Evolutionary conservation across 2,113 vertebrate species (phyloP).

Genomic region (Chrysemys picta): DNA sequence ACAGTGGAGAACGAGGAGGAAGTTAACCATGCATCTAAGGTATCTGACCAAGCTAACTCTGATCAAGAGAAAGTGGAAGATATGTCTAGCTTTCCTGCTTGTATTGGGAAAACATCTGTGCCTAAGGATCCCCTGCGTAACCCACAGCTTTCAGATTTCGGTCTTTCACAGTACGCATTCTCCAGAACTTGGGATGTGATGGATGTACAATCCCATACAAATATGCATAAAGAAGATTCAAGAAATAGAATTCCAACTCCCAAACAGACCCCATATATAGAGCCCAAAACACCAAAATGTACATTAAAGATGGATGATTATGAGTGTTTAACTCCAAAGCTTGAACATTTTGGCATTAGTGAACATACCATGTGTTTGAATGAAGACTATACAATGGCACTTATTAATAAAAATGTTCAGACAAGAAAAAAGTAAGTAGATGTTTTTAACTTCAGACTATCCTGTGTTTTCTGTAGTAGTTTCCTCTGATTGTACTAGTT

Average conservation of each 20-base stretch:
- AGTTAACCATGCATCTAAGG: background rate
- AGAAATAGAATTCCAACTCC: background rate
- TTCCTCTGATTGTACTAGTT: background rate
- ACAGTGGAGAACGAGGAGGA: slow-evolving; percentile 39
- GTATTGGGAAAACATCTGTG: background rate
- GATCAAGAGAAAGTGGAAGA: slow-evolving; percentile 19
- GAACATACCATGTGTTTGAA: slow-evolving; percentile 88
- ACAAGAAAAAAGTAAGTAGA: slow-evolving; percentile 70
- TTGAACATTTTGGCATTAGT: slow-evolving; percentile 87
- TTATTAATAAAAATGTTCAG: slow-evolving; percentile 77
- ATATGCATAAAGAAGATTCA: background rate
- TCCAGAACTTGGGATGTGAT: slow-evolving; percentile 57
- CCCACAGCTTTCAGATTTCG: slow-evolving; percentile 91
- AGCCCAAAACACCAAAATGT: slow-evolving; percentile 86
- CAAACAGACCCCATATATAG: background rate
- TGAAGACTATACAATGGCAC: slow-evolving; percentile 90
- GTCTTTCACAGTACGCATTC: slow-evolving; percentile 86
- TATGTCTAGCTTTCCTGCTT: background rate
- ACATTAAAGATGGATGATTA: slow-evolving; percentile 83
- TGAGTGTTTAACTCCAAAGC: slow-evolving; percentile 83
- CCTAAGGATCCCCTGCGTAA: slow-evolving; percentile 61
- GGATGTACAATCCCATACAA: fast-evolving
- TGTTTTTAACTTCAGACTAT: background rate
- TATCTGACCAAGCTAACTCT: background rate
- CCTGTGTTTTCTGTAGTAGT: background rate